Conservation (phyloP, 2,113 vertebrate genomes). For the Eulemur macaco region DNA sequence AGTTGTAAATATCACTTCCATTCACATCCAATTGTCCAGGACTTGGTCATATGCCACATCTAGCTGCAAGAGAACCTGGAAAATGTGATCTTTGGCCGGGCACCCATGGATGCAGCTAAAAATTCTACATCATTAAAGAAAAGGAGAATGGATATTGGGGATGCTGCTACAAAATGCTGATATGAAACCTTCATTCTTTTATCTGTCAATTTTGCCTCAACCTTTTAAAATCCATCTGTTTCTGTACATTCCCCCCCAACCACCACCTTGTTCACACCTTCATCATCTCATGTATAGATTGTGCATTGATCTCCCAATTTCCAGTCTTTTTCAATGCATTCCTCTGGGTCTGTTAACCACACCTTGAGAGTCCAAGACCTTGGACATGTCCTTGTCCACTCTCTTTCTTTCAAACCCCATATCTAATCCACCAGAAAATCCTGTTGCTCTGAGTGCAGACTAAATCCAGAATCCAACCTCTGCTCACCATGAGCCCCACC, state of each 20-base stretch:
- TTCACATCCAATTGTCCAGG: neutral
- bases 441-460: neutral
- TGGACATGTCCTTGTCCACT: neutral
- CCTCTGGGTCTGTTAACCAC: neutral
- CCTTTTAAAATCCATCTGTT: neutral
- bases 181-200: conserved; percentile 32
- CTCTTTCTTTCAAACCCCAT: neutral
- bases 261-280: neutral
- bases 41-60: neutral
- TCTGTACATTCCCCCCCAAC: neutral
- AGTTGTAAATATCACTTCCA: neutral
- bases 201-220: neutral
- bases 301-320: neutral
- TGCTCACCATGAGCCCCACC: neutral
- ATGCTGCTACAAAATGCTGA: neutral
- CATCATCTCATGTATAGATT: neutral
- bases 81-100: neutral
- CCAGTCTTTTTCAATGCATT: neutral
- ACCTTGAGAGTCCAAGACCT: neutral
- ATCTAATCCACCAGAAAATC: neutral
- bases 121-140: neutral
- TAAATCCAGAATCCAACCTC: neutral
- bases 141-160: neutral
- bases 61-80: neutral
- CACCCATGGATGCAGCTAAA: neutral